A percentile compares a stretch with the other conserved stretches of the same genome.
These are phyloP conservation scores for Neoaliturus tenellus DNA, from an alignment of 2,888 invertebrate species.

Conservation along the genomic window DNA sequence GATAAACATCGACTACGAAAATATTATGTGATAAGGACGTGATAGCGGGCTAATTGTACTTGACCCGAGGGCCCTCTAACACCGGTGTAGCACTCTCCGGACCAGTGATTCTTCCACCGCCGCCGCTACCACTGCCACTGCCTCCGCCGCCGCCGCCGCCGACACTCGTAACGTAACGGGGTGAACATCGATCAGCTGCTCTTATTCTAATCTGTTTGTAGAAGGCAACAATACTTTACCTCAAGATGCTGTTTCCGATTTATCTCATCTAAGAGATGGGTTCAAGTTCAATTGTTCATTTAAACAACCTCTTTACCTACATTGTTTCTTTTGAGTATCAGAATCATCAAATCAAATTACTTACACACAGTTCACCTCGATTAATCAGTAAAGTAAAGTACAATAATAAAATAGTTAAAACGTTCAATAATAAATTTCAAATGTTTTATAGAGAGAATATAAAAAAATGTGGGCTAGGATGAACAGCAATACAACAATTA, in stretches of 20 bases:
- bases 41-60: constrained; percentile 59
- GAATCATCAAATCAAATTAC: no score
- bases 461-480: no score
- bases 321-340: no score
- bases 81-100: constrained; percentile 49
- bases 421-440: no score
- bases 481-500: no score
- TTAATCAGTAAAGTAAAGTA: no score
- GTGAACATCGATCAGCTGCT: neutral
- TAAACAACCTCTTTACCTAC: no score
- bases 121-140: constrained; percentile 20
- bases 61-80: constrained; percentile 56
- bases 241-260: neutral
- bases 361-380: no score
- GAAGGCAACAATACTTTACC: constrained; percentile 15
- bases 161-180: no score
- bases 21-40: constrained; percentile 60
- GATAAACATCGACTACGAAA: constrained; percentile 60
- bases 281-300: neutral
- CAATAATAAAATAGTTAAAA: no score
- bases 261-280: neutral
- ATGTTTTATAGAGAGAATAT: no score
- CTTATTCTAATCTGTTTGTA: constrained; percentile 31
- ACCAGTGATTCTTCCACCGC: constrained; percentile 39
- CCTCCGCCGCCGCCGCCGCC: neutral